Conservation (phyloP, 30 jellyfish, hydroid and myxozoan genomes). For the Cassiopea andromeda region DNA sequence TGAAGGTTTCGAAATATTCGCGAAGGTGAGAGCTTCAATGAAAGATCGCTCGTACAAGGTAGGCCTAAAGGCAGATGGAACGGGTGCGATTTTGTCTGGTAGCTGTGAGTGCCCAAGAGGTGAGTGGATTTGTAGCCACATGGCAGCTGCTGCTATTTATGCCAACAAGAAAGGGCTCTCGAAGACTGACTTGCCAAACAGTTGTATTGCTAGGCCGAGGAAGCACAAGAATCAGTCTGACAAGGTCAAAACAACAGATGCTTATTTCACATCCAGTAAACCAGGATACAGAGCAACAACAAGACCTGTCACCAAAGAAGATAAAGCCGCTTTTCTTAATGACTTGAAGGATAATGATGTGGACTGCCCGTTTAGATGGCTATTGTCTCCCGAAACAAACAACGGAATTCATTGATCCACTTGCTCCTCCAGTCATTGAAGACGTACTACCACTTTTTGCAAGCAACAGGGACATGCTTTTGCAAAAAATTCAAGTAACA, state of each 20-base stretch:
- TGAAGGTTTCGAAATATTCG: slow-evolving; percentile 1
- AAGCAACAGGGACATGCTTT: slow-evolving; percentile 7
- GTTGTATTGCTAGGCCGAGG: not conserved
- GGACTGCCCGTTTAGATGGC: slow-evolving; percentile 60
- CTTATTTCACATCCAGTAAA: slow-evolving; percentile 6
- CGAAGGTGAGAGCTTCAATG: slow-evolving; percentile 2
- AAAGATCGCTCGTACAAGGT: slow-evolving; percentile 5
- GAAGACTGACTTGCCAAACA: slow-evolving; percentile 5
- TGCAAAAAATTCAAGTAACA: slow-evolving; percentile 8
- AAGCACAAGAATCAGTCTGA: not conserved
- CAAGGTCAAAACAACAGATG: slow-evolving; percentile 21
- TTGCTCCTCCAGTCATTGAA: slow-evolving; percentile 42
- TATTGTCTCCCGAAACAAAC: slow-evolving; percentile 38
- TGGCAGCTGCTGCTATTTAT: slow-evolving; percentile 2
- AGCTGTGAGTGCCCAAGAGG: not conserved
- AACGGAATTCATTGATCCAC: slow-evolving; percentile 11
- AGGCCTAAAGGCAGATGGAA: slow-evolving; percentile 4
- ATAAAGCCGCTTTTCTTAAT: slow-evolving; percentile 15
- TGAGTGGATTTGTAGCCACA: slow-evolving; percentile 3
- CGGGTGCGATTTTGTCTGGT: not conserved
- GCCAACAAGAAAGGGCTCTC: not conserved
- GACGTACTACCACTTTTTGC: slow-evolving; percentile 32
- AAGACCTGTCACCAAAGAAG: slow-evolving; percentile 37
- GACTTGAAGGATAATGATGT: slow-evolving; percentile 24
- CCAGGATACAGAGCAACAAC: slow-evolving; percentile 45